Percentiles rank a stretch among this genome's conserved stretches.
phyloP scores from a whole-genome alignment of 2,113 vertebrate species.

The Motacilla tschutschensis region DNA sequence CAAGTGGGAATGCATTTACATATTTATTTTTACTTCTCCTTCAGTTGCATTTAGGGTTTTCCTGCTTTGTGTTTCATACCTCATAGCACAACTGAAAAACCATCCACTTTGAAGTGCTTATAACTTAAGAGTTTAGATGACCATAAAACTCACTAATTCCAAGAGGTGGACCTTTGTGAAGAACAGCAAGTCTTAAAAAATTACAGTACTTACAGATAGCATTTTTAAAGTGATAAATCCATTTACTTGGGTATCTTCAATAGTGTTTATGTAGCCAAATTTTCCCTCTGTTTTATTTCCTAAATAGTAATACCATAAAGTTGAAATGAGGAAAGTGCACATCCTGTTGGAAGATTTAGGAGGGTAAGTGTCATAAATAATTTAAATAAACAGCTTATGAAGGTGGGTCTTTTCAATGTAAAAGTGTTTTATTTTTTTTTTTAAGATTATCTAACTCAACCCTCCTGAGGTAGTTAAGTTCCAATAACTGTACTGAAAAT shows the following conservation, averaged over 20 bases:
- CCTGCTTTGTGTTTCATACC: conserved; percentile 26
- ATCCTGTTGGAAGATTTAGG: neutral
- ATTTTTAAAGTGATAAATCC: neutral
- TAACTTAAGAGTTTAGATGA: neutral
- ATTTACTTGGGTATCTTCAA: neutral
- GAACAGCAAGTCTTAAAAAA: neutral
- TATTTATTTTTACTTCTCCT: conserved; percentile 53
- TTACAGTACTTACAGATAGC: neutral
- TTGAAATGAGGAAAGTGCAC: neutral
- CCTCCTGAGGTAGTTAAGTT: neutral
- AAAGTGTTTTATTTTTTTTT: neutral
- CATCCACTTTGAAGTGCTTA: neutral
- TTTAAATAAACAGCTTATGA: neutral
- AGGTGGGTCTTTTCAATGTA: neutral
- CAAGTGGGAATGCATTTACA: neutral
- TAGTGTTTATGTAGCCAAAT: neutral
- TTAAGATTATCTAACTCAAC: neutral
- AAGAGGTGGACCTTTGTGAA: neutral
- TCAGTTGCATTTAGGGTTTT: conserved; percentile 45
- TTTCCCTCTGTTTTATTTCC: neutral
- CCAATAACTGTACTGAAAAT: neutral
- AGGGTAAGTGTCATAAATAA: neutral
- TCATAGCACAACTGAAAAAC: conserved; percentile 21
- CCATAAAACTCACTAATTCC: neutral
- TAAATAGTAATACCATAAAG: neutral